Base-by-base conservation (phyloP, 2,888 invertebrate genomes). In the Cryptops parisi region DNA sequence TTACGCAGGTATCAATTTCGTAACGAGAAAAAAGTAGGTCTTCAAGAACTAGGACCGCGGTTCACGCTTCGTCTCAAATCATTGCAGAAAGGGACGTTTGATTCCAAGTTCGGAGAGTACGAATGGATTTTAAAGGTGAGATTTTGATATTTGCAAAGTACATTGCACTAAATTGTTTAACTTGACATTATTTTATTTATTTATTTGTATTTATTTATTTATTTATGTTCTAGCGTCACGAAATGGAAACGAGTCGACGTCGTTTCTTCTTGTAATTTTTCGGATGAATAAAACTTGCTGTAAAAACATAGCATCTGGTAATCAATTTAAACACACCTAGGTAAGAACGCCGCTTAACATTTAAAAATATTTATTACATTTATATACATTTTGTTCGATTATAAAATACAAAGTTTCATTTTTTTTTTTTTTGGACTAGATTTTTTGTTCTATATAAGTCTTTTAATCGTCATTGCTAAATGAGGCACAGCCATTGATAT, bases 1-100 rank as follows among this genome's bases (percentile, higher is more conserved):
- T 40, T 39, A 51, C 60, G 53, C 61, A 86, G 86, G 59, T 93
- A 94, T 68, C 86, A 89, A 64, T 93, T 94, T 70, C 82, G 87
- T 59, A 70, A 74, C 58, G 76, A 79, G 15, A 69, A 75, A 58
- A 74, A 70, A 61, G 77, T 73, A 52, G 84, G 87, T 55, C 73
- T 98, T 38, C 79, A 85, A 53, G 98, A 99, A 70, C 70, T 98
- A n/a, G 98, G 98, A 0, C 98, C 98, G 0, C 75, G 96, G 60
- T 98, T 99, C 71, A 99, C 98, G 0, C 71, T 98, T 38, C 87
- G 87, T 67, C 72, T 98, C 58, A 76, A 85, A 57, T 94, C 91
- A 0, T 71, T 98, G 44, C 98, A 98, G 68, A 88, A 90, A 67
- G 98, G 98, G 48, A 90, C 91, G 0, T 98, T 98, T 70, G 93